These are phyloP conservation scores for Dusona sp. DNA, from an alignment of 2,888 invertebrate genomes.

Conservation along the genomic window DNA sequence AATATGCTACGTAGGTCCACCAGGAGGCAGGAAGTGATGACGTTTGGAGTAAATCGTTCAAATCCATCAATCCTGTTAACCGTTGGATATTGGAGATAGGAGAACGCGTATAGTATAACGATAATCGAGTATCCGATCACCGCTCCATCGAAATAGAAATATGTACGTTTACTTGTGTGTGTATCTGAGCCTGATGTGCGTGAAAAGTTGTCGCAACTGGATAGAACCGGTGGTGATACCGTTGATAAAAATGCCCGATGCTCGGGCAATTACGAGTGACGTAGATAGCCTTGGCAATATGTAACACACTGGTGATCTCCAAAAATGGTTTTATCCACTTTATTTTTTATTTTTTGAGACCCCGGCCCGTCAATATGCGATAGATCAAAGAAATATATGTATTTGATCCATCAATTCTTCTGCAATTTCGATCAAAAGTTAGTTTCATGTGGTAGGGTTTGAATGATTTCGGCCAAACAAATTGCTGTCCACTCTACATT, in stretches of 20 bases:
- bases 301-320: background rate
- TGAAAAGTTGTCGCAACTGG: conserved; percentile 32
- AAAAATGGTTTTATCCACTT: conserved; percentile 15
- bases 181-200: background rate
- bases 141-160: conserved; percentile 37
- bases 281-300: conserved; percentile 1
- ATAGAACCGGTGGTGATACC: conserved; percentile 8
- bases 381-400: background rate
- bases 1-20: background rate
- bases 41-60: conserved; percentile 31
- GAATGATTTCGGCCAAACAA: background rate
- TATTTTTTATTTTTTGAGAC: background rate
- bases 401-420: background rate
- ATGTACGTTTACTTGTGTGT: background rate
- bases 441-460: background rate
- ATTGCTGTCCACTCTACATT: background rate
- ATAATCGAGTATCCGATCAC: conserved; percentile 54
- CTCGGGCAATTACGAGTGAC: conserved; percentile 41
- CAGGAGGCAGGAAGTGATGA: conserved; percentile 6
- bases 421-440: conserved; percentile 7
- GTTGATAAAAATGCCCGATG: conserved; percentile 26
- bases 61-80: conserved; percentile 60
- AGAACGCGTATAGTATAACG: conserved; percentile 30
- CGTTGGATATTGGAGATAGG: conserved; percentile 31
- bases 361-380: background rate